Evolutionary conservation across 2,888 invertebrate genomes (phyloP), one percentile per base, ranked within the genome.

Genomic region (Isoperla grammatica): DNA sequence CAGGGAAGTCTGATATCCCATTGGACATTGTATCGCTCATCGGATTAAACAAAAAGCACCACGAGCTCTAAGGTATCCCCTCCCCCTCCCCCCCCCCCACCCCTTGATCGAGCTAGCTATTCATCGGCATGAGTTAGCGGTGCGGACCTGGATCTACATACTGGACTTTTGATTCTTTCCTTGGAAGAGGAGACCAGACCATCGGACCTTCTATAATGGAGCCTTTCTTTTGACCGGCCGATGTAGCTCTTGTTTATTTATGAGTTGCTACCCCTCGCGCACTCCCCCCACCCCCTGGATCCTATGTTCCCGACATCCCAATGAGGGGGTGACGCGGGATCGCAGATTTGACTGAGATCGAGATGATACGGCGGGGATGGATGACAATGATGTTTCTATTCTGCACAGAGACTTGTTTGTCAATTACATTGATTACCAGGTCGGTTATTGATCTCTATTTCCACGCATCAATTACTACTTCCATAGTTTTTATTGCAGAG

Each of bases 161-260:
- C 29, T 29, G 29, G 29, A 29, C 29, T 29, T 29, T 29, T 29
- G 29, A 29, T 29, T 29, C 29, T 29, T 22, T 17, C 46, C n/a
- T 45, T 20, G 43, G 43, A 9, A 3, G 4, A 9, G 8, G 46
- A 42, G 42, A 4, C 5, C n/a, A 42, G 42, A n/a, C 9, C n/a
- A 8, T 45, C 45, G 15, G 40, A n/a, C 9, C 45, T 19, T 8
- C 45, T 19, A 46, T 46, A 46, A 46, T 46, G 22, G 46, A 46
- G 20, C 46, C 17, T 20, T 20, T 22, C 17, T 46, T 46, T 46
- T 13, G 49, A 23, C 49, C 20, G 48, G 1, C n/a, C 49, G 17
- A 50, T 50, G 11, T 20, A 15, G 8, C 12, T 50, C 12, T 50
- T 50, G 49, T 50, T 50, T 50, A 50, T 50, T 50, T n/a, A 50